These are phyloP conservation scores for Lanius ludovicianus DNA, from an alignment of 2,113 vertebrate species.

Conservation along the genomic window DNA sequence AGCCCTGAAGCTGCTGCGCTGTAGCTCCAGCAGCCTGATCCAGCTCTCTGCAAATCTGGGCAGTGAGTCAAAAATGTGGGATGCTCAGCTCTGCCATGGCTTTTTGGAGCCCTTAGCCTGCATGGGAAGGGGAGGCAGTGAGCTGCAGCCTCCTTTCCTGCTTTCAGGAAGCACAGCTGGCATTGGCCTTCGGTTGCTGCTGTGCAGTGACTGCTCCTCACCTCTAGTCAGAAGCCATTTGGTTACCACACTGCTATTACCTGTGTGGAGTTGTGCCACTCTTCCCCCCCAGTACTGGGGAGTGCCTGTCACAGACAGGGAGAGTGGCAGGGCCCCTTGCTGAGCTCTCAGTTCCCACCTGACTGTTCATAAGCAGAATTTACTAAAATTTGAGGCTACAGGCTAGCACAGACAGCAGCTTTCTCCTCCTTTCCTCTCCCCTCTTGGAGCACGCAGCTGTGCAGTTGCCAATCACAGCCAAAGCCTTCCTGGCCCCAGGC, in stretches of 20 bases:
- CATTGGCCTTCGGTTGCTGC: not conserved
- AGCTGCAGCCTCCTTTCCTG: not conserved
- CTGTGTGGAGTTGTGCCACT: not conserved
- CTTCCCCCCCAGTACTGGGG: not conserved
- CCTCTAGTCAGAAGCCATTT: not conserved
- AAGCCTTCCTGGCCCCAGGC: not conserved
- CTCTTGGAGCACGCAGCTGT: not conserved
- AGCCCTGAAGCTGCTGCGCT: not conserved
- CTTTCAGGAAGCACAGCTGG: not conserved
- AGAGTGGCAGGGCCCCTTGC: not conserved
- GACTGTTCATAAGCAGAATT: not conserved
- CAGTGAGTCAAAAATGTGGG: not conserved
- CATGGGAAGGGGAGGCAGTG: not conserved
- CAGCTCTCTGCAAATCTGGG: not conserved
- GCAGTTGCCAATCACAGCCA: not conserved
- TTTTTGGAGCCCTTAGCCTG: not conserved
- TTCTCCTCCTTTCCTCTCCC: not conserved
- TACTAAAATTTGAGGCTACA: not conserved
- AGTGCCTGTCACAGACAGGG: fast-evolving
- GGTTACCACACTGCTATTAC: not conserved
- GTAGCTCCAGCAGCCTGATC: not conserved
- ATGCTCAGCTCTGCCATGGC: not conserved
- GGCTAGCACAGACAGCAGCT: not conserved
- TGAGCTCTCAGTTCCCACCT: not conserved
- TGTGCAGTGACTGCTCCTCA: not conserved